phyloP scores from a whole-genome alignment of 1,140 invertebrate species.

The Drosophila leontia region DNA sequence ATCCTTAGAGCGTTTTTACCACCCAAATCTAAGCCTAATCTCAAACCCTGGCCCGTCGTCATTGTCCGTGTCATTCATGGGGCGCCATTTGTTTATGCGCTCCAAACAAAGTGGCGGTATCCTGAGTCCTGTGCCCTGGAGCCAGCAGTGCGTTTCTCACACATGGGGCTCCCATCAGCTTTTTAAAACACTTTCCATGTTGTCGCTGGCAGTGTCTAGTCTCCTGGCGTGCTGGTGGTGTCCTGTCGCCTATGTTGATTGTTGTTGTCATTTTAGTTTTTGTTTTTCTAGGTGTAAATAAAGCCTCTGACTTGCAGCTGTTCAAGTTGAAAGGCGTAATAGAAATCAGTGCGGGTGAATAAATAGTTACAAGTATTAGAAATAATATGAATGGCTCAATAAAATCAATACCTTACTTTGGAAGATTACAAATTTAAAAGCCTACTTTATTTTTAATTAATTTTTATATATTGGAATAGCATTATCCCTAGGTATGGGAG shows the following conservation, averaged over 20 bases:
- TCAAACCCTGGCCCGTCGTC: background rate
- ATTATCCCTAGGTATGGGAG: too few relatives aligned
- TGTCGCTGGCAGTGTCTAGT: constrained; percentile 36
- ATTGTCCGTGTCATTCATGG: constrained; percentile 45
- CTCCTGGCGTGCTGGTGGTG: constrained; percentile 29
- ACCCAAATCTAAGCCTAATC: background rate
- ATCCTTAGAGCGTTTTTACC: constrained; percentile 1
- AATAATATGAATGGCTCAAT: background rate
- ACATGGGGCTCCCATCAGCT: constrained; percentile 7
- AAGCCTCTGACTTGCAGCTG: constrained; percentile 63
- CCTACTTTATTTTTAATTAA: too few relatives aligned
- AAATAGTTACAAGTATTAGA: constrained; percentile 12
- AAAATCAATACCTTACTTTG: too few relatives aligned
- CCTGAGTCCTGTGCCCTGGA: constrained; percentile 36
- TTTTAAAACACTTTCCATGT: constrained; percentile 47
- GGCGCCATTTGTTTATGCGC: constrained; percentile 71
- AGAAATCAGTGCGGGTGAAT: background rate
- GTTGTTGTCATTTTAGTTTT: constrained; percentile 30
- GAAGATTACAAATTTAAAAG: too few relatives aligned
- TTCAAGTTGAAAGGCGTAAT: constrained; percentile 11
- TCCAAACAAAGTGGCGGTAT: constrained; percentile 65
- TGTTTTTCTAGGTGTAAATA: constrained; percentile 37
- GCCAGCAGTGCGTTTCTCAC: constrained; percentile 60
- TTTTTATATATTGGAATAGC: too few relatives aligned
- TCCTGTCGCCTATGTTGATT: constrained; percentile 36